phyloP scores from a whole-genome alignment of 1,140 invertebrate species.

The Drosophila seguyi region DNA sequence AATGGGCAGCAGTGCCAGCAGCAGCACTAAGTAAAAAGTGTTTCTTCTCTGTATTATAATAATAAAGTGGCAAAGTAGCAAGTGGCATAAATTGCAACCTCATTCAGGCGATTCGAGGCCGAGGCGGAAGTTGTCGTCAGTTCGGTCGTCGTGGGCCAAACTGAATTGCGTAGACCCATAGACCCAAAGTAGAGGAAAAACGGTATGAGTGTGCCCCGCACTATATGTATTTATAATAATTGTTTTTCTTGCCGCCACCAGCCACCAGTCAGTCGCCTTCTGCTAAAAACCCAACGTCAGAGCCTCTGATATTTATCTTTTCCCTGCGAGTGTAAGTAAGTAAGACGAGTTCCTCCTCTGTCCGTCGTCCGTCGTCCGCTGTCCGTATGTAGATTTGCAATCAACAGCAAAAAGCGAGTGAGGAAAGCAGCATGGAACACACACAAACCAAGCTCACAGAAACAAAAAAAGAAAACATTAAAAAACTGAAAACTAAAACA shows the following conservation, averaged over 20 bases:
- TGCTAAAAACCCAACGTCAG: slow-evolving; percentile 57
- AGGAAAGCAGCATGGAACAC: slow-evolving; percentile 65
- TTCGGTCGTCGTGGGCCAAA: slow-evolving; percentile 54
- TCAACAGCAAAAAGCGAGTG: slow-evolving; percentile 70
- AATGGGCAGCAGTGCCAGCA: slow-evolving; percentile 28
- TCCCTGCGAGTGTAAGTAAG: slow-evolving; percentile 59
- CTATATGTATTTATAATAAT: slow-evolving; percentile 64
- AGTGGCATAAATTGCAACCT: slow-evolving; percentile 82
- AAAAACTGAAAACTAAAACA: slow-evolving; percentile 44
- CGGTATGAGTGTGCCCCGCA: slow-evolving; percentile 11
- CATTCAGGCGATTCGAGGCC: slow-evolving; percentile 67
- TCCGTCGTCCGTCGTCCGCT: slow-evolving; percentile 11
- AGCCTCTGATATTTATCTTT: slow-evolving; percentile 68
- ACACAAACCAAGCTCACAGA: slow-evolving; percentile 9
- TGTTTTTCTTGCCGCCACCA: slow-evolving; percentile 53
- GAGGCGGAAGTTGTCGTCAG: slow-evolving; percentile 63
- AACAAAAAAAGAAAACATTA: slow-evolving; percentile 10
- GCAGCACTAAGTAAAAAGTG: slow-evolving; percentile 44
- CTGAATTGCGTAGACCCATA: slow-evolving; percentile 57
- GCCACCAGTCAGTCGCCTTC: slow-evolving; percentile 20
- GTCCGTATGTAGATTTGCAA: slow-evolving; percentile 69
- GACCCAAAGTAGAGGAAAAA: slow-evolving; percentile 8
- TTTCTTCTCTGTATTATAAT: slow-evolving; percentile 69
- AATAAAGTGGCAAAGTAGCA: slow-evolving; percentile 74
- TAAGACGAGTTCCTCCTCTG: slow-evolving; percentile 58